A percentile compares a stretch with the other conserved stretches of the same genome.
These are phyloP conservation scores for Eupithecia exiguata DNA, from an alignment of 2,888 invertebrate genomes.

Conservation along the genomic window DNA sequence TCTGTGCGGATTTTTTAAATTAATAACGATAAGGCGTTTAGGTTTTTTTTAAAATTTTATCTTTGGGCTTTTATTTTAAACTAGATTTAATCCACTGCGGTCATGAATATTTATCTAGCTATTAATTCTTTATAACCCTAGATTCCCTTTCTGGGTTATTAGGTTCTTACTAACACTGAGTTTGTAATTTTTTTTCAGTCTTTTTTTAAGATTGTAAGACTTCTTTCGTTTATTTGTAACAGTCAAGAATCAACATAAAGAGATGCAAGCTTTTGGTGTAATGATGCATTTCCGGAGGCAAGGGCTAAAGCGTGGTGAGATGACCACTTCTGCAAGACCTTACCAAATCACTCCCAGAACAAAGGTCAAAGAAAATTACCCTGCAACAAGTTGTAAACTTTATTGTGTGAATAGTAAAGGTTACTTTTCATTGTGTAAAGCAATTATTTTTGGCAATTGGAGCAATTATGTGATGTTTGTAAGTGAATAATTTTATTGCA, in stretches of 20 bases:
- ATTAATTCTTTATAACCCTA: too few species aligned
- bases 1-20: too few species aligned
- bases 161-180: too few species aligned
- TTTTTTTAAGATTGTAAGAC: too few species aligned
- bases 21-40: too few species aligned
- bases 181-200: too few species aligned
- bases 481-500: slow-evolving; percentile 23
- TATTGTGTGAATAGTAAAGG: slow-evolving; percentile 43
- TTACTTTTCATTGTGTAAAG: slow-evolving; percentile 40
- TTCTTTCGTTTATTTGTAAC: background rate
- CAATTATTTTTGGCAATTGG: slow-evolving; percentile 45
- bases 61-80: too few species aligned
- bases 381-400: slow-evolving; percentile 41
- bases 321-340: slow-evolving; percentile 22
- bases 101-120: too few species aligned
- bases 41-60: too few species aligned
- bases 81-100: too few species aligned
- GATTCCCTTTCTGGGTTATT: too few species aligned
- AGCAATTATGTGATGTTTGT: slow-evolving; percentile 40
- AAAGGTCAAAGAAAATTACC: slow-evolving; percentile 48
- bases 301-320: slow-evolving; percentile 14
- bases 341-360: slow-evolving; percentile 33
- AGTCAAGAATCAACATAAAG: background rate
- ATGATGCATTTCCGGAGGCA: background rate
- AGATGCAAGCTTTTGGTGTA: background rate